Evolutionary conservation across 2,797 vertebrate species (phyloP), one percentile per base, ranked within the genome.

Genomic region (Cetoscarus ocellatus): DNA sequence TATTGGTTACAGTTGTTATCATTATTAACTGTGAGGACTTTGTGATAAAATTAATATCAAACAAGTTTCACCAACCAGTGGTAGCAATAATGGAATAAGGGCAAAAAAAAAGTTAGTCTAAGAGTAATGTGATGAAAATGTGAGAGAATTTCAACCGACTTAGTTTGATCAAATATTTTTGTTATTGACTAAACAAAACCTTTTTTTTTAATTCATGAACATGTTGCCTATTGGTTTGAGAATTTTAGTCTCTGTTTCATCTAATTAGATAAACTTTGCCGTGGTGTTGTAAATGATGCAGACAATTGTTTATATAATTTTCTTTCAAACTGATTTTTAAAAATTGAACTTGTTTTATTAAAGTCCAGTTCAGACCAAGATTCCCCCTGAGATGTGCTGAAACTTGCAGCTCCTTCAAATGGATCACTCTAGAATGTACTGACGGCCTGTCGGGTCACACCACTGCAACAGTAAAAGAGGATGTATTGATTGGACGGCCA

Each of bases 351-450:
- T 0, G 4, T 48, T 7, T 35, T 15, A 13, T 27, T 55, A 3
- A 61, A 60, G 59, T 59, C 14, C 10, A 57, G 43, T 17, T 54
- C 13, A 43, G 63, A 18, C n/a, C 27, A 27, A 27, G 27, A 27
- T 27, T 27, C 27, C 2, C 27, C 27, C 27, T 27, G 27, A 27
- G 27, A 27, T 27, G 27, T 27, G 27, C 27, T 27, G 27, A 27
- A 27, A 27, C 27, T 27, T 27, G 27, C 27, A 27, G 27, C 27
- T 27, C 27, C 27, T 27, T 27, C 27, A 27, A 4, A 27, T 27
- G 27, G 27, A 27, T 4, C 27, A 27, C 27, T 27, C 27, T 27
- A 27, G 2, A 27, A 27, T 27, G 27, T 27, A 2, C 27, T 27
- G 27, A 27, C 27, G 27, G 27, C 27, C 27, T 27, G 27, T 27